These are phyloP conservation scores for Microtus montanus DNA, from an alignment of 2,113 vertebrate species.

Conservation along the genomic window DNA sequence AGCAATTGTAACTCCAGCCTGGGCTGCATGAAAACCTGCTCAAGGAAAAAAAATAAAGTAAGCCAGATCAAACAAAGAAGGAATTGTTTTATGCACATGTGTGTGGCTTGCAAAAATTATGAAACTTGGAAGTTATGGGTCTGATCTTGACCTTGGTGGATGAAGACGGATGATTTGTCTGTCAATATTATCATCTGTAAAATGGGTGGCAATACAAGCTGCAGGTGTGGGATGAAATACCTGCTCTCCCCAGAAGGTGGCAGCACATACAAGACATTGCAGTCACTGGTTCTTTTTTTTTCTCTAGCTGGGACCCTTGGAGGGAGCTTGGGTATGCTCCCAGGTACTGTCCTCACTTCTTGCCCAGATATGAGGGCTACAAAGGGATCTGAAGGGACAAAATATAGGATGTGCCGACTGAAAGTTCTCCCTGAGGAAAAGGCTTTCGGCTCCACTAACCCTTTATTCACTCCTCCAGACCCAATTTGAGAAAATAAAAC, in stretches of 20 bases:
- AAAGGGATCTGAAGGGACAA: not conserved
- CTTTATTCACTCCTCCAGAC: fast-evolving
- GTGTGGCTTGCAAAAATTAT: not conserved
- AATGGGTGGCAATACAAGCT: not conserved
- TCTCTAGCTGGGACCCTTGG: not conserved
- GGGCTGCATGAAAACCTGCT: not conserved
- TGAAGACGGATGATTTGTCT: not conserved
- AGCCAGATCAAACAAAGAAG: not conserved
- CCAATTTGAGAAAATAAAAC: not conserved
- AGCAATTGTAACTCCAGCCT: not conserved
- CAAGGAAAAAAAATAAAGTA: not conserved
- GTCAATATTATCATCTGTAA: not conserved
- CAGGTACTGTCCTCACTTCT: not conserved
- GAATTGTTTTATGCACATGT: not conserved
- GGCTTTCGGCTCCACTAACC: not conserved
- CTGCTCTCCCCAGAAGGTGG: conserved; percentile 22
- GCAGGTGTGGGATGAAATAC: not conserved
- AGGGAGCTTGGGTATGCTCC: not conserved
- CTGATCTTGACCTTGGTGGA: conserved; percentile 6
- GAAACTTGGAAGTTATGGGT: not conserved
- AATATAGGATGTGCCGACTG: not conserved
- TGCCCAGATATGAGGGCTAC: not conserved
- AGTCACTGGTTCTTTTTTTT: not conserved
- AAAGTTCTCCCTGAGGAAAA: not conserved
- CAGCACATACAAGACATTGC: not conserved